Evolutionary conservation across 2,888 invertebrate species (phyloP), one percentile per base, ranked within the genome.

Genomic region (Protodeltote pygarga): DNA sequence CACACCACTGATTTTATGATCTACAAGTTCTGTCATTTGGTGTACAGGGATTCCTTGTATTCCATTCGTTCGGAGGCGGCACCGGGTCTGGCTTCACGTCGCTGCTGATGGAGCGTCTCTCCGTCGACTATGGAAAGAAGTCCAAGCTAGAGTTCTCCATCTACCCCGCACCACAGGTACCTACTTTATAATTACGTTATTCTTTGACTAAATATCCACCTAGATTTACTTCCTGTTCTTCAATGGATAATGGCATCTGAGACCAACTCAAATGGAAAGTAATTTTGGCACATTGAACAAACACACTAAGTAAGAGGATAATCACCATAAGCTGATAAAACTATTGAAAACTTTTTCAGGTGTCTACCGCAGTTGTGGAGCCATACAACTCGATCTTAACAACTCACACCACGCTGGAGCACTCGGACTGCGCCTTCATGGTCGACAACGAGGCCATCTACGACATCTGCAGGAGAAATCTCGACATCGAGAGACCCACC

Each of bases 71-170:
- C 80, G 98, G 95, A 48, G 96, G 95, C 57, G 98, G 98, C 65
- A 98, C 97, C 64, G 98, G 97, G 37, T 97, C 97, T 20, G 98
- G 98, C 11, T 98, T 98, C 89, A 97, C 97, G 0, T 97, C 98
- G 2, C 93, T 98, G 60, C 93, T 98, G 53, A 98, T 98, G 98
- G 97, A 98, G 87, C 93, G 97, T 32, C 94, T 98, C 23, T 96
- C 96, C 31, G 97, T 97, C 1, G 97, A 98, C 87, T 98, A 98
- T 85, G 97, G 98, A 62, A 98, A 97, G 89, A 98, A 98, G 88
- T 97, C 97, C 38, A 98, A 98, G 82, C 93, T 98, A 14, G 97
- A 97, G 85, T 98, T 98, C 87, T 96, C 97, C 42, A 97, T 98
- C 71, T 98, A 98, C 83, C 98, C 98, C 5, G 98, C 98, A 5